A percentile compares a stretch with the other conserved stretches of the same genome.
phyloP scores from a whole-genome alignment of 1,140 invertebrate genomes.

The Caenorhabditis inopinata region DNA sequence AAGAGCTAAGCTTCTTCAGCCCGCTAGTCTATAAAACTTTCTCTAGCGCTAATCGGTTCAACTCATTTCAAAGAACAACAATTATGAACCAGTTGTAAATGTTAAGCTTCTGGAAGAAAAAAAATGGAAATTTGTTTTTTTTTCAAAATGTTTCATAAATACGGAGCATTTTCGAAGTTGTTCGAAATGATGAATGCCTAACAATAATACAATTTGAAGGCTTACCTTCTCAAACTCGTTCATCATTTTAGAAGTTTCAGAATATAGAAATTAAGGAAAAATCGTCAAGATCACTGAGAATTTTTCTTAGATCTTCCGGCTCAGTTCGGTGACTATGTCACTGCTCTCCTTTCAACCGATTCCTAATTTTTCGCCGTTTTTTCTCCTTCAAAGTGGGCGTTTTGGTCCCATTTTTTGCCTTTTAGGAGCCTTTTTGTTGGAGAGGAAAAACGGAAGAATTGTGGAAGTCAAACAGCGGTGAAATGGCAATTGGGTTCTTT shows the following conservation, averaged over 20 bases:
- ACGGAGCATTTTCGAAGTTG: too few relatives aligned
- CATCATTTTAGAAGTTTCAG: not conserved
- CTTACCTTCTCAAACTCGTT: conserved; percentile 20
- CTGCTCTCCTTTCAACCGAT: conserved; percentile 5
- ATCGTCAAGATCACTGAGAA: too few relatives aligned
- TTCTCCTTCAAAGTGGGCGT: not conserved
- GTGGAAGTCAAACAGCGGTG: not conserved
- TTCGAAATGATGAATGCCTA: too few relatives aligned
- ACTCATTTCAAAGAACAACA: too few relatives aligned
- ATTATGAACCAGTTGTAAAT: too few relatives aligned
- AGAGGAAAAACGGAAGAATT: not conserved
- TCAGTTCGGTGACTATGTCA: not conserved
- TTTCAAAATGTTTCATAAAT: too few relatives aligned
- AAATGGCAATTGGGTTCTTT: not conserved
- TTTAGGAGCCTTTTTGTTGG: not conserved
- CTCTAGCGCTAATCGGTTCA: too few relatives aligned
- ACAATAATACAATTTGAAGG: not conserved
- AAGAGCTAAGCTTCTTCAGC: too few relatives aligned
- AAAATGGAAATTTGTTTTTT: too few relatives aligned
- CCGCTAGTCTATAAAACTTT: too few relatives aligned
- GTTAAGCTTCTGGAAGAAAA: too few relatives aligned
- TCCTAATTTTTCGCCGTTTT: not conserved
- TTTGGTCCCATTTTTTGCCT: not conserved
- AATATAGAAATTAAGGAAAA: not conserved
- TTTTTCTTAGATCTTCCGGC: not conserved